Base-by-base conservation (phyloP, 2,797 vertebrate species). In the Acrossocheilus fasciatus region DNA sequence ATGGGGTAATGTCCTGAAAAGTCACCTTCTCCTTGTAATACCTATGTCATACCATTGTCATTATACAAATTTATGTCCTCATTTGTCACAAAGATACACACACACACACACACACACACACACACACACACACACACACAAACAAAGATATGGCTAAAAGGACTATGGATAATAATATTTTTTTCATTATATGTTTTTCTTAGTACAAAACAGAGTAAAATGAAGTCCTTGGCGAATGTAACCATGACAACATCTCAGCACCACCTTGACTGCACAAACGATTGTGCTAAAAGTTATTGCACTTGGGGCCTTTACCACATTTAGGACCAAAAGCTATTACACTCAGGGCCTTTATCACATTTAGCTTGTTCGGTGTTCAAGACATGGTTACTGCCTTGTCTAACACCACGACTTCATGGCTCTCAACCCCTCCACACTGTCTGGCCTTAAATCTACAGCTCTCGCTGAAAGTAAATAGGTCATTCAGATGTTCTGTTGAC, bases 401-500 rank as follows among this genome's bases (percentile, higher is more conserved):
- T 69, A 82, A 70, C 66, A 70, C 52, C 80, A 70, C 11, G 3
- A 20, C 41, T 45, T 64, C 41, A 30, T 20, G n/a, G 59, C 26
- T 54, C 64, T 85, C 66, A 43, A 73, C 39, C 76, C 9, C 7
- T 62, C 14, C 66, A 80, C 18, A 43, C 68, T 62, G 34, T 73
- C 81, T 72, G 50, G 64, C 52, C 68, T 43, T 59, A 86, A 80
- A 73, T 86, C 77, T 64, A 45, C 30, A 66, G 78, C 54, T 81
- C 77, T 86, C 10, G 69, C 43, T 47, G 78, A 86, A 80, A 80
- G 76, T 62, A 86, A 80, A 81, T 81, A 66, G 77, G 78, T 81
- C 66, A 85, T 79, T 85, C 66, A 47, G 75, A 79, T 70, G 76
- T 72, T 85, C 78, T 81, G 84, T 81, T 86, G 77, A 86, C 84